Evolutionary conservation across 2,888 invertebrate genomes (phyloP).

Genomic region (Apamea sordens): DNA sequence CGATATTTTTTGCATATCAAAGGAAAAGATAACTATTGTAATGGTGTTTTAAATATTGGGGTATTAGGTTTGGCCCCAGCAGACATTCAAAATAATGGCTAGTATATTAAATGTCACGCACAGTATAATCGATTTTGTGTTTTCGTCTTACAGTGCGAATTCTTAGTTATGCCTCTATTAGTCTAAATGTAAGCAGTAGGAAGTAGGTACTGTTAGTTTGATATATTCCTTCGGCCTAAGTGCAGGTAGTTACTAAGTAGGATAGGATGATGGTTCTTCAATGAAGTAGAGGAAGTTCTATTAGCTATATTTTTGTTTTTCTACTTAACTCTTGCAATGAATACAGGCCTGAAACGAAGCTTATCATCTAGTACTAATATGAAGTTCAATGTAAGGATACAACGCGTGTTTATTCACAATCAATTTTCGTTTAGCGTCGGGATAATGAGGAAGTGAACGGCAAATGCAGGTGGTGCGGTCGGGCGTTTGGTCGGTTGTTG

Average conservation of each 20-base stretch:
- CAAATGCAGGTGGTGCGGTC: conserved; percentile 53
- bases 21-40: neutral
- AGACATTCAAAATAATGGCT: neutral
- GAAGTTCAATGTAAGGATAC: neutral
- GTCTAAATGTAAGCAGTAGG: neutral
- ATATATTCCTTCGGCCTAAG: neutral
- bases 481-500: conserved; percentile 34
- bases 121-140: neutral
- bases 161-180: conserved; percentile 1
- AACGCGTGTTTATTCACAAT: conserved; percentile 34
- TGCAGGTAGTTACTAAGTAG: neutral
- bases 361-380: neutral
- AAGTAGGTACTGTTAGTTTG: neutral
- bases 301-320: neutral
- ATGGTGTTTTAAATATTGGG: neutral
- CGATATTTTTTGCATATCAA: conserved; percentile 22
- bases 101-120: neutral
- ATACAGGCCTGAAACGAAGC: neutral
- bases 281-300: neutral
- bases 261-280: neutral
- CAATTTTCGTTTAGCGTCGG: conserved; percentile 36
- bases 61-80: neutral
- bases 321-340: neutral
- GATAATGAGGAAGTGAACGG: conserved; percentile 59
- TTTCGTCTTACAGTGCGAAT: neutral